Evolutionary conservation across 2,113 vertebrate genomes (phyloP), one percentile per base, ranked within the genome.

Genomic region (Varanus salvator): DNA sequence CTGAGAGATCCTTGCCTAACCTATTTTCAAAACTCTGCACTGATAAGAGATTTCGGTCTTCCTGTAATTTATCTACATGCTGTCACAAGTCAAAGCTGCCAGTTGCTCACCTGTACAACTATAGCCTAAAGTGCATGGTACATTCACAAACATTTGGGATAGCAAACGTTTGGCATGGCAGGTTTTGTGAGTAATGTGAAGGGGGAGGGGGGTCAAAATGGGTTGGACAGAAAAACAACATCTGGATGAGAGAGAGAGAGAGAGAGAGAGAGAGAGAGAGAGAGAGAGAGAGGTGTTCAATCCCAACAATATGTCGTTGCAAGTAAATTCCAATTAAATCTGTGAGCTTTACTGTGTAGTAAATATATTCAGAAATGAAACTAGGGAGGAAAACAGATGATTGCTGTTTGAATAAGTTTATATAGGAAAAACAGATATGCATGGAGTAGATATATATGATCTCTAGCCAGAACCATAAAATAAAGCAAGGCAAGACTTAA

Each of bases 401-500:
- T 0, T 91, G 85, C 74, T 74, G 90, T 92, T 93, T 90, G 85
- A 80, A 84, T 0, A 93, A 88, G 87, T 93, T 95, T 93, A 93
- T 90, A 92, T 88, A 9, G 68, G 75, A 89, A 90, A 85, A 78
- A n/a, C 64, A 78, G 83, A 90, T 31, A 85, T 48, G 50, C 66
- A 87, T 86, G 1, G 87, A 91, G 66, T 0, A 0, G 91, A 89
- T 68, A 93, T 78, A 95, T 87, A 87, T 89, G 92, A 94, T 90
- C 91, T 77, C 68, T 90, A 92, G 88, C 87, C 91, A 71, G 54
- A 87, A 89, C 87, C 89, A 91, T 75, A 91, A 95, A 91, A 92
- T 76, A 21, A 93, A 88, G 87, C 92, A 93, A 88, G 93, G 89
- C 92, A 93, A 94, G 89, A 76, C 91, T 92, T 72, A 77, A 91